A percentile compares a stretch with the other conserved stretches of the same genome.
Conservation (phyloP, 2,888 invertebrate species). For the Ochropleura leucogaster region DNA sequence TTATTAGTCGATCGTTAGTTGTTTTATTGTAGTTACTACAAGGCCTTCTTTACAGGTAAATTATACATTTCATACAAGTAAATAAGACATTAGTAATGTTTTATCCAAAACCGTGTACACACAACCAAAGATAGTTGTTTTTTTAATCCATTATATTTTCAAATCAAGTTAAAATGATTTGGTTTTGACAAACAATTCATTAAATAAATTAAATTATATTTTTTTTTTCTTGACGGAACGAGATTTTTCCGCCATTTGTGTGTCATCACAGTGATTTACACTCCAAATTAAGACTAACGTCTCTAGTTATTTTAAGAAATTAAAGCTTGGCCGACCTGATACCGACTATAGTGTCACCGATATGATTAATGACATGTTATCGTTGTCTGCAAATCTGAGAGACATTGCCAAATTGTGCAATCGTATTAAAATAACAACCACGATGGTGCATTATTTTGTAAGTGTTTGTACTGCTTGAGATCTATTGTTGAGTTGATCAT, state of each 20-base stretch:
- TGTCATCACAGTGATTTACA: not conserved
- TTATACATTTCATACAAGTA: not conserved
- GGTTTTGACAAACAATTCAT: no score
- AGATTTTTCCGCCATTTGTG: not conserved
- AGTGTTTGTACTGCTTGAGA: conserved; percentile 17
- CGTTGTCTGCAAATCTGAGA: conserved; percentile 57
- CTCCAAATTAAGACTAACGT: not conserved
- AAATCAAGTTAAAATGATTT: no score
- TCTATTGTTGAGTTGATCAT: conserved; percentile 29
- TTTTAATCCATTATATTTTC: no score
- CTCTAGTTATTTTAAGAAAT: conserved; percentile 22
- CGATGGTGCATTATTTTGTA: conserved; percentile 4
- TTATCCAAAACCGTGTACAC: not conserved
- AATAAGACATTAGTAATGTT: conserved; percentile 22
- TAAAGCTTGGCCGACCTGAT: conserved; percentile 21
- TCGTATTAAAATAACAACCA: conserved; percentile 27
- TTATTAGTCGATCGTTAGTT: not conserved
- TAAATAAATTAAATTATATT: no score
- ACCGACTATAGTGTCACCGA: conserved; percentile 62
- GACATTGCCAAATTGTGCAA: conserved; percentile 61
- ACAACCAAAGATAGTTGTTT: not conserved
- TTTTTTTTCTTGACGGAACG: not conserved
- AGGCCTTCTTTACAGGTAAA: not conserved
- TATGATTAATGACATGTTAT: conserved; percentile 53
- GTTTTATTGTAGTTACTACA: not conserved